Base-by-base conservation (phyloP, 2,888 invertebrate species). In the Apocheima hispidaria region DNA sequence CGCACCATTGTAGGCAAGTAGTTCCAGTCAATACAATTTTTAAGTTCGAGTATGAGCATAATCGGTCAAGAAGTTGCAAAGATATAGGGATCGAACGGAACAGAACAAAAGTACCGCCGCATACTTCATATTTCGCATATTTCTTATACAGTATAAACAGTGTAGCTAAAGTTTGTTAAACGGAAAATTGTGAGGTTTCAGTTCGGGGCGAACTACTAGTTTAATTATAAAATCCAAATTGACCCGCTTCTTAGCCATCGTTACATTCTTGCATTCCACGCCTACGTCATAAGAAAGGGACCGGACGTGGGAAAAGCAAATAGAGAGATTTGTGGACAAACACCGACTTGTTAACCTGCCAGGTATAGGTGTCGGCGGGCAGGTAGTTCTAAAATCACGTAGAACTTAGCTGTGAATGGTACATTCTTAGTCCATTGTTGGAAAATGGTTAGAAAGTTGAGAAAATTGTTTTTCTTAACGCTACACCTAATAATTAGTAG, bases 271-370 rank as follows among this genome's bases (percentile, higher is more conserved):
- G 41, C 54, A 54, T 54, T 49, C 60, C 60, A 50, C 60, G 44
- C 53, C 56, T 52, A 51, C 56, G 46, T 57, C 46, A 41, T 63
- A 75, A 68, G 70, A 81, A 80, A 79, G 77, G 76, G 78, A 71
- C 74, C 75, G 66, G 66, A 77, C 75, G 82, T 87, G 87, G 79
- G 86, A 87, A 86, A 75, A 63, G 77, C 78, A 86, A 86, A 87
- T 66, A 84, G 70, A 78, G 70, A 63, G 65, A 41, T 65, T 49
- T 53, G 66, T 63, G 66, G 60, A 70, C 76, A 81, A 82, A 84
- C 76, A 81, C 43, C 59, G 60, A 70, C 76, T 74, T 78, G 74
- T 73, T 77, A 76, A 83, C 74, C 72, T 72, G 75, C 76, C 72
- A 72, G 65, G 35, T 35, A 35, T 35, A 65, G 46, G 52, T 48